Conservation (phyloP, 2,888 invertebrate genomes). For the Torymus auratus region DNA sequence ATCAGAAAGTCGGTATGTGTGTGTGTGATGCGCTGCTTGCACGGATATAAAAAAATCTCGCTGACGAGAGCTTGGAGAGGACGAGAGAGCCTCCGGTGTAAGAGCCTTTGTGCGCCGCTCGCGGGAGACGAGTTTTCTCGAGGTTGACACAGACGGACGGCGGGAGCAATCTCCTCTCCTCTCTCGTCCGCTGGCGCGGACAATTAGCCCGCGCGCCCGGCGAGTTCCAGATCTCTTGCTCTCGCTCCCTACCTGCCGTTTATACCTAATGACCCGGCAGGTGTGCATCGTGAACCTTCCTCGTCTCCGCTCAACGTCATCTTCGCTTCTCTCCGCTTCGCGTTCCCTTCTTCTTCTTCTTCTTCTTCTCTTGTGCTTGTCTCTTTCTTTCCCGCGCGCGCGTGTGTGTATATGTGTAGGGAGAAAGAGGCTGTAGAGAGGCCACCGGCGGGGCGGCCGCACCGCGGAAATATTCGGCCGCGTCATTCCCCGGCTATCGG, state of each 20-base stretch:
- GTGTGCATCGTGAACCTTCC: slow-evolving; percentile 65
- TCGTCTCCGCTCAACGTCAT: slow-evolving; percentile 42
- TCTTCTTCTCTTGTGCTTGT: background rate
- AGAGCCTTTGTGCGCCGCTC: background rate
- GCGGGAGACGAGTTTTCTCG: background rate
- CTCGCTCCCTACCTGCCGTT: slow-evolving; percentile 69
- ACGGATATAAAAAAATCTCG: no score
- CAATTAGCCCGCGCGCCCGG: background rate
- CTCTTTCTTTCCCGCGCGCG: background rate
- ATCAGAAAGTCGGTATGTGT: no score
- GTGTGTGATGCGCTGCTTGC: no score
- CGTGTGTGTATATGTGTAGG: background rate
- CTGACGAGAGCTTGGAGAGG: no score
- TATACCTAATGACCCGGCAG: slow-evolving; percentile 76
- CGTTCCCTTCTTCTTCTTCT: slow-evolving; percentile 2
- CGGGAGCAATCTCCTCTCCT: slow-evolving; percentile 69
- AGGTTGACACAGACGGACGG: slow-evolving; percentile 52
- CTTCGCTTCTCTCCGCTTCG: slow-evolving; percentile 19
- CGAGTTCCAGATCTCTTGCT: slow-evolving; percentile 42
- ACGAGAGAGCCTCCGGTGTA: no score
- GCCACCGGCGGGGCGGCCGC: slow-evolving; percentile 42
- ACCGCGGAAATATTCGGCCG: slow-evolving; percentile 54
- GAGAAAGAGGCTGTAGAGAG: background rate
- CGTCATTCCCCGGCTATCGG: slow-evolving; percentile 55
- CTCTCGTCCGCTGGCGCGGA: slow-evolving; percentile 16